phyloP scores from a whole-genome alignment of 2,113 vertebrate species.

The Manacus vitellinus region DNA sequence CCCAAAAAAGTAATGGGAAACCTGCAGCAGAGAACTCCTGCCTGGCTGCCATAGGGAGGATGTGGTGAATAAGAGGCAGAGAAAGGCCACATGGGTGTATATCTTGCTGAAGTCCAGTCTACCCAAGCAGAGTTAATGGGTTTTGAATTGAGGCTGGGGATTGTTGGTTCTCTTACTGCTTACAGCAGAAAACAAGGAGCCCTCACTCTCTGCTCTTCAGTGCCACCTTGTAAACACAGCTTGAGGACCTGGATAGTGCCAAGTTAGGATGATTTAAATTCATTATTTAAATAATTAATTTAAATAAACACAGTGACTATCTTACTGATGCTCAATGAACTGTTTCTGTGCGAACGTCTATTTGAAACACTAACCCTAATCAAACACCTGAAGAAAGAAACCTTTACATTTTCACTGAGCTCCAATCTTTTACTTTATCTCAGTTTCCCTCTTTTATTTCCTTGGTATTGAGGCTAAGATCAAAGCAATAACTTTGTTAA shows the following conservation, averaged over 20 bases:
- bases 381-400: neutral
- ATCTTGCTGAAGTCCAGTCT: neutral
- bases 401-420: neutral
- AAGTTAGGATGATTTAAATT: neutral
- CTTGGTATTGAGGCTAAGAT: neutral
- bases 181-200: neutral
- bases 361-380: neutral
- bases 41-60: neutral
- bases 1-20: neutral
- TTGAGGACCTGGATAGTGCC: neutral
- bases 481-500: neutral
- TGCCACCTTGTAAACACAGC: neutral
- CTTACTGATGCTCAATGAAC: neutral
- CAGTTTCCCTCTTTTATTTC: neutral
- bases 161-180: accelerated
- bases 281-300: neutral
- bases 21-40: neutral
- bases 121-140: neutral
- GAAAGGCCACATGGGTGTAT: neutral
- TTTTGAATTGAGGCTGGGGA: neutral
- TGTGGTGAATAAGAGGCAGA: neutral
- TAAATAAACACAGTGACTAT: neutral
- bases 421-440: neutral
- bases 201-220: neutral
- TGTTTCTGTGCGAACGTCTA: neutral